Conservation (phyloP, 2,113 vertebrate species). For the Cyprinodon variegatus region DNA sequence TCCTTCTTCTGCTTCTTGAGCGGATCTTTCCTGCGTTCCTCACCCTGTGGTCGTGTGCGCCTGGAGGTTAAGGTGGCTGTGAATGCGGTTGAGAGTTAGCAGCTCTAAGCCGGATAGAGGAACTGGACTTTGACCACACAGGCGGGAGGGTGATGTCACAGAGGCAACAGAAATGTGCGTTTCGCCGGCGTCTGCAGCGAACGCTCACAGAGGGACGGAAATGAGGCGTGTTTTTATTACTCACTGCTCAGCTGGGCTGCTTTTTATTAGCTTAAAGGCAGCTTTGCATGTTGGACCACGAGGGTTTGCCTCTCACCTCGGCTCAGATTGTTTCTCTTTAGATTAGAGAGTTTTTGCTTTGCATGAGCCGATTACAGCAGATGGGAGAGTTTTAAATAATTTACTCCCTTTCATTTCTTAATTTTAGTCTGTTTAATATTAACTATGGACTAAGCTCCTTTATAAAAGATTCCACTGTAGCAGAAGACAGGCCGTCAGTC, state of each 20-base stretch:
- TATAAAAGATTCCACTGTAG: too few relatives aligned
- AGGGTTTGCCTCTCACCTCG: neutral
- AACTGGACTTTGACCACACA: constrained; percentile 84
- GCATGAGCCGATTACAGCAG: too few relatives aligned
- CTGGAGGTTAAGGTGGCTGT: constrained; percentile 35
- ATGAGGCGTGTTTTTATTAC: constrained; percentile 37
- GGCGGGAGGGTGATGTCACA: constrained; percentile 80
- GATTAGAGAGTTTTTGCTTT: too few relatives aligned
- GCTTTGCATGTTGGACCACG: constrained; percentile 14
- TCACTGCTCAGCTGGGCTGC: constrained; percentile 56
- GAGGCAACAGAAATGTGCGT: constrained; percentile 67
- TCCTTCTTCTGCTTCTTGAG: constrained; percentile 49
- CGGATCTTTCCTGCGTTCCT: neutral
- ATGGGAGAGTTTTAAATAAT: too few relatives aligned
- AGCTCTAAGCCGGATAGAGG: constrained; percentile 75
- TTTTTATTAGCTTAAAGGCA: constrained; percentile 20
- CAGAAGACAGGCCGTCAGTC: too few relatives aligned
- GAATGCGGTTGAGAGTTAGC: constrained; percentile 50
- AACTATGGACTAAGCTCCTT: too few relatives aligned
- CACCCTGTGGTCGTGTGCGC: constrained; percentile 22
- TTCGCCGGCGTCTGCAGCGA: constrained; percentile 27
- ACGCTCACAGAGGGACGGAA: neutral
- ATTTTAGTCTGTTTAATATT: too few relatives aligned
- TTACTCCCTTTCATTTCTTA: too few relatives aligned
- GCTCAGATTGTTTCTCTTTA: neutral